Percentiles rank a stretch among this genome's conserved stretches.
Conservation (phyloP, 2,888 invertebrate genomes). For the Diadegma fenestrale region DNA sequence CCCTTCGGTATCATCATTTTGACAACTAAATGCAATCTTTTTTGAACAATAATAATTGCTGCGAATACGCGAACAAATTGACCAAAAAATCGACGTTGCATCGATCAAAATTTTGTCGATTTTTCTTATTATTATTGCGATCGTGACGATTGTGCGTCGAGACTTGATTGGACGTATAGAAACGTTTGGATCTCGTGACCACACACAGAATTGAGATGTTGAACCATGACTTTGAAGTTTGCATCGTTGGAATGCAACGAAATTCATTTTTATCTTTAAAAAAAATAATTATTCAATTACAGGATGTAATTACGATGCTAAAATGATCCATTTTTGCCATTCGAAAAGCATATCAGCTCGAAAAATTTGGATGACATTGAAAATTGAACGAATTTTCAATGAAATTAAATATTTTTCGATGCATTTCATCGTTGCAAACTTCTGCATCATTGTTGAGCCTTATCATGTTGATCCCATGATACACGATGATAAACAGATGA, state of each 20-base stretch:
- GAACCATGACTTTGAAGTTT: too few relatives aligned
- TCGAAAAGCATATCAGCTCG: too few relatives aligned
- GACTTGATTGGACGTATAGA: too few relatives aligned
- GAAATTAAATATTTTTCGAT: too few relatives aligned
- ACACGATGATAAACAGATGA: slow-evolving; percentile 33
- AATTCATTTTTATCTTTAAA: too few relatives aligned
- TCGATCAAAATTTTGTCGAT: not conserved
- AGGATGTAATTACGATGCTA: too few relatives aligned
- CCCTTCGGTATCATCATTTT: slow-evolving; percentile 1
- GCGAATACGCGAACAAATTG: not conserved
- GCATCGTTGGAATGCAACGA: too few relatives aligned
- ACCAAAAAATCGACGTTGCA: not conserved
- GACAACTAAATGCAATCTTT: slow-evolving; percentile 3
- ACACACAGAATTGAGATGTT: not conserved
- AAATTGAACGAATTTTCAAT: too few relatives aligned
- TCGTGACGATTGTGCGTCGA: not conserved
- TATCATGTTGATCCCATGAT: slow-evolving; percentile 10
- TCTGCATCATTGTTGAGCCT: not conserved
- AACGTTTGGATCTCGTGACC: slow-evolving; percentile 17
- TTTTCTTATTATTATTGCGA: not conserved
- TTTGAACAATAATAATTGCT: not conserved
- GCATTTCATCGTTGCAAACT: too few relatives aligned
- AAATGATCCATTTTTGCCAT: too few relatives aligned
- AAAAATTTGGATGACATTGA: too few relatives aligned
- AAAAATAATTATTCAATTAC: too few relatives aligned